Evolutionary conservation across 2,888 invertebrate species (phyloP).

Genomic region (Hyposoter dolosus): DNA sequence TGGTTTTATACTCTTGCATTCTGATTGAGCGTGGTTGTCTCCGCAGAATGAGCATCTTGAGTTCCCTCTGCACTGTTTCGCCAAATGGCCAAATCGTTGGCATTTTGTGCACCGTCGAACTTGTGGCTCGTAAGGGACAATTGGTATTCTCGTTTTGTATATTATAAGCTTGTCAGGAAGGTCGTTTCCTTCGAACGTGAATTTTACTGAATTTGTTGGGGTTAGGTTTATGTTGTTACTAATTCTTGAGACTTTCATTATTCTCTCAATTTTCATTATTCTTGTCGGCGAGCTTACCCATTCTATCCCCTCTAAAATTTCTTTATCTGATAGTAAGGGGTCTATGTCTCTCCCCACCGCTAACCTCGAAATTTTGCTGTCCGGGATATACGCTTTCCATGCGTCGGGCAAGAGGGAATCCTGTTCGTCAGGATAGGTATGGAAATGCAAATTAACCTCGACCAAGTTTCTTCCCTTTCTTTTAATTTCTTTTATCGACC

Average conservation of each 20-base stretch:
- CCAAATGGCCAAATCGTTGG: constrained; percentile 28
- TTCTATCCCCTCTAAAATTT: not conserved
- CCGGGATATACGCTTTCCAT: not conserved
- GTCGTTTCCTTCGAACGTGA: constrained; percentile 24
- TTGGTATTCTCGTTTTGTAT: constrained; percentile 4
- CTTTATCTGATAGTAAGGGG: not conserved
- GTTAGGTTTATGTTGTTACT: not conserved
- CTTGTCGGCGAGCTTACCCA: not conserved
- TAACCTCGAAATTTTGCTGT: not conserved
- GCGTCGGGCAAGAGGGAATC: not conserved
- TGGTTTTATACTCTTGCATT: not conserved
- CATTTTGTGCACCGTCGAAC: constrained; percentile 33
- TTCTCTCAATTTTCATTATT: constrained; percentile 1
- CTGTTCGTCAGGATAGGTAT: not conserved
- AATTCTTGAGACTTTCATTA: not conserved
- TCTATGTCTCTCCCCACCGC: not conserved
- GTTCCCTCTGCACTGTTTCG: constrained; percentile 27
- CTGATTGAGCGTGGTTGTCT: not conserved
- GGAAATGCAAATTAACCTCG: not conserved
- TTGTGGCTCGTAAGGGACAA: constrained; percentile 12
- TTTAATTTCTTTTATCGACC: not conserved
- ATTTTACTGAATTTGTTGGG: constrained; percentile 25
- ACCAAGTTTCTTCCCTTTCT: not conserved
- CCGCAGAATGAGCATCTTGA: constrained; percentile 8
- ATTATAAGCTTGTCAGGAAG: constrained; percentile 1